These are phyloP conservation scores for Platorchestia sp. DNA, from an alignment of 1,140 invertebrate species.

Conservation along the genomic window DNA sequence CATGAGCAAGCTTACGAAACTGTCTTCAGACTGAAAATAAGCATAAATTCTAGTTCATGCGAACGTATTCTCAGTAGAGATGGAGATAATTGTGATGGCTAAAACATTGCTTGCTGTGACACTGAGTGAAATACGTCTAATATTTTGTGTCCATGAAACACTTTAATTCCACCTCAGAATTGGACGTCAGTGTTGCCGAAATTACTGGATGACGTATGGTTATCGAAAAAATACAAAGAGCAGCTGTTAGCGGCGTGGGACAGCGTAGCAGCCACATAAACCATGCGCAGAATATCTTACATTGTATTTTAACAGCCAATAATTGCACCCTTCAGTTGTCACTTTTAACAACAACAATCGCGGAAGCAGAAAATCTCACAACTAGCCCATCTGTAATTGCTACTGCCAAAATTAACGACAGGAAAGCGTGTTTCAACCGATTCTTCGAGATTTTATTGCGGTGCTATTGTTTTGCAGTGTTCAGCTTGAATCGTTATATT, in stretches of 20 bases:
- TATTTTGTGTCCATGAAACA: background rate
- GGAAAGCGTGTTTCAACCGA: background rate
- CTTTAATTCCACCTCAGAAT: background rate
- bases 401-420: background rate
- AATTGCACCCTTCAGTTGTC: background rate
- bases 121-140: too few species aligned
- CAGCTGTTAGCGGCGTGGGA: background rate
- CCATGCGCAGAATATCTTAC: background rate
- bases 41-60: too few species aligned
- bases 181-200: background rate
- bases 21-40: too few species aligned
- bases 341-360: background rate
- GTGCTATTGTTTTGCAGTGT: background rate
- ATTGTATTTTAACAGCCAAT: background rate
- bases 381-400: background rate
- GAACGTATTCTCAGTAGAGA: too few species aligned
- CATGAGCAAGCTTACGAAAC: too few species aligned
- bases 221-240: background rate
- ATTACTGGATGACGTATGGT: background rate
- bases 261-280: background rate
- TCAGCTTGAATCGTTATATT: background rate
- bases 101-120: too few species aligned
- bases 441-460: background rate
- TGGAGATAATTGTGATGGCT: too few species aligned
- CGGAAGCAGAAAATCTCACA: background rate